Base-by-base conservation (phyloP, 1,140 invertebrate species). In the Alviniconcha marisindica region DNA sequence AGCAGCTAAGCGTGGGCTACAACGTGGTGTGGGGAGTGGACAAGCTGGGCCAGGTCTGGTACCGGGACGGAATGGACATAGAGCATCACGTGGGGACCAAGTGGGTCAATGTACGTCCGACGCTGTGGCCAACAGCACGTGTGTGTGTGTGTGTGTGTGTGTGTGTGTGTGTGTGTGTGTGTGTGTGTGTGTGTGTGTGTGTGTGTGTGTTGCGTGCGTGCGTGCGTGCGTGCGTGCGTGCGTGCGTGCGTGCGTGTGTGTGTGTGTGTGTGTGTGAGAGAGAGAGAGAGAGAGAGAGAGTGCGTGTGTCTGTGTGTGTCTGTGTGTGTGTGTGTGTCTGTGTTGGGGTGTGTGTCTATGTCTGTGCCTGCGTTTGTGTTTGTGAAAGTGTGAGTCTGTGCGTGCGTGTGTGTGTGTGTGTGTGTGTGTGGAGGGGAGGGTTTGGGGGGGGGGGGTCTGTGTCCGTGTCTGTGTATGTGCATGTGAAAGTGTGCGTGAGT, bases 11-110 rank as follows among this genome's bases (percentile, higher is more conserved):
- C 14, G 38, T 24, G 38, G 69, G 69, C 10, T 71, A 36, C 33
- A 71, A 71, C 69, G 10, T 18, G 36, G 69, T 71, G 69, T 71
- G 69, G 69, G 69, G 10, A 15, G 2, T 71, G 36, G 69, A 71
- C 69, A 4, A 36, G 14, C 33, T 4, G 15, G 69, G 69, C 14
- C 4, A 14, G 24, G 69, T 71, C 10, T 71, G 69, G 69, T 40
- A 40, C 69, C 12, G 69, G 15, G 69, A 38, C 2, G 69, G 69
- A 33, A 71, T 71, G 5, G 69, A 71, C 36, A 40, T 40, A 2
- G 69, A 71, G 10, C 69, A 71, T 36, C 33, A 40, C 2, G 18
- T 24, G 7, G 69, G 69, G 33, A 71, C 69, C 36, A 15, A 21
- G 48, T 54, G 54, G 36, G 51, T 60, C 5, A 12, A 33, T 3